Base-by-base conservation (phyloP, 1,140 invertebrate species). In the Drosophila repletoides region DNA sequence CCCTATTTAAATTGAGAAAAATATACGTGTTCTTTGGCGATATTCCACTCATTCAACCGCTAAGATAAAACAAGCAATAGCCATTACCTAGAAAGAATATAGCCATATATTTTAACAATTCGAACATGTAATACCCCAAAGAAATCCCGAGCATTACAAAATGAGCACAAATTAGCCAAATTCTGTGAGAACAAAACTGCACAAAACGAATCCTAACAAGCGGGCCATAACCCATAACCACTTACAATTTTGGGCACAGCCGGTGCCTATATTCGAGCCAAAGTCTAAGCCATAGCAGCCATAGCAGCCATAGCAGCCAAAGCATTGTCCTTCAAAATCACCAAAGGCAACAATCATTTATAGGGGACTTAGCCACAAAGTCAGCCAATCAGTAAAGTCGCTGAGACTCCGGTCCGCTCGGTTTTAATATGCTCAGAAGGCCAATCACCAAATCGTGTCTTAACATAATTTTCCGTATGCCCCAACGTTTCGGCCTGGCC, bases 371-470 rank as follows among this genome's bases (percentile, higher is more conserved):
- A 58, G 69, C 45, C 53, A 45, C 55, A 74, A 74, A 74, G 68
- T 67, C 61, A 31, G 56, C 64, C 63, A 72, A 75, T 72, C 72
- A 72, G 72, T 55, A 63, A 67, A 67, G 58, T 51, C 58, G 51
- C 56, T 40, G n/a, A 12, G 26, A 21, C 3, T 22, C 7, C 2
- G 29, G 19, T 26, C 31, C 19, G 12, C 21, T 26, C 3, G n/a
- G 55, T 29, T 43, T 69, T 55, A 55, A 64, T 49, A 64, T 69
- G 66, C 64, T 61, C 45, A 56, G 51, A 49, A 53, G 65, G 56
- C 56, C 79, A 84, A 84, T 84, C 79, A 71, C 80, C 75, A 84
- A 86, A 84, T 76, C 79, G 79, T 84, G 79, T 84, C 79, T 84
- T 86, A 84, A 84, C 79, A 84, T 84, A 84, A 84, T 84, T 84